Evolutionary conservation across 2,797 vertebrate genomes (phyloP).

Genomic region (Chaetophractus vellerosus): DNA sequence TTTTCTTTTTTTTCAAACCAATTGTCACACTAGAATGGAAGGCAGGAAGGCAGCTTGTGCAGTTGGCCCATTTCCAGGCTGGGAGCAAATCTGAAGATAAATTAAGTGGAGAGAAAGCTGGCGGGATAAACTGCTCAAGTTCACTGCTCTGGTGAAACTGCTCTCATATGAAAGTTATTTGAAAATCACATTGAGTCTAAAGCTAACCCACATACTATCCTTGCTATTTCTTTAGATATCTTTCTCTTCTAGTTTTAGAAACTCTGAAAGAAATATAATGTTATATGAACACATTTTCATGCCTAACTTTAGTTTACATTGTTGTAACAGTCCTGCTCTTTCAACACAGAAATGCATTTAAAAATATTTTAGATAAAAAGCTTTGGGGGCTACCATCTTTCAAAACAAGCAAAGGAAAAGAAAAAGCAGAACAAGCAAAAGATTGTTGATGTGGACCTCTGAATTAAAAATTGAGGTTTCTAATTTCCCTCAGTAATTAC

Average conservation of each 20-base stretch:
- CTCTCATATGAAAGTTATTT: conserved; percentile 24
- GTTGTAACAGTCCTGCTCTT: conserved; percentile 39
- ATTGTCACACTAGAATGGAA: conserved; percentile 55
- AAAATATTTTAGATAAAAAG: conserved; percentile 36
- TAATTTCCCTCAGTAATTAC: neutral
- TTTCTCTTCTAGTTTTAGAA: conserved; percentile 62
- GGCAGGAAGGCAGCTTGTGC: conserved; percentile 51
- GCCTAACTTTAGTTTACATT: conserved; percentile 33
- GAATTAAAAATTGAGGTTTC: neutral
- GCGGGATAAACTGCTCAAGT: conserved; percentile 19
- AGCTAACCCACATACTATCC: conserved; percentile 25
- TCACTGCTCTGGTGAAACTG: neutral
- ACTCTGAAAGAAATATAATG: conserved; percentile 33
- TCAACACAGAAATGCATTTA: conserved; percentile 14
- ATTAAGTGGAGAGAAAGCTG: conserved; percentile 56
- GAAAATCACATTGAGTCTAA: conserved; percentile 66
- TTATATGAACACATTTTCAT: neutral
- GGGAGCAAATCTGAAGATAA: conserved; percentile 60
- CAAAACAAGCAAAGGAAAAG: conserved; percentile 28
- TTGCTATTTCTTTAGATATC: conserved; percentile 24
- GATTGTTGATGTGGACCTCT: neutral
- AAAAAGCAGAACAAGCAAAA: conserved; percentile 10
- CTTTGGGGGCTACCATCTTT: neutral
- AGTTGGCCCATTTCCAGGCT: conserved; percentile 61
- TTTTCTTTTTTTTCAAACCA: neutral